A percentile compares a stretch with the other conserved stretches of the same genome.
phyloP scores from a whole-genome alignment of 2,113 vertebrate species.

The Chaetops frenatus region DNA sequence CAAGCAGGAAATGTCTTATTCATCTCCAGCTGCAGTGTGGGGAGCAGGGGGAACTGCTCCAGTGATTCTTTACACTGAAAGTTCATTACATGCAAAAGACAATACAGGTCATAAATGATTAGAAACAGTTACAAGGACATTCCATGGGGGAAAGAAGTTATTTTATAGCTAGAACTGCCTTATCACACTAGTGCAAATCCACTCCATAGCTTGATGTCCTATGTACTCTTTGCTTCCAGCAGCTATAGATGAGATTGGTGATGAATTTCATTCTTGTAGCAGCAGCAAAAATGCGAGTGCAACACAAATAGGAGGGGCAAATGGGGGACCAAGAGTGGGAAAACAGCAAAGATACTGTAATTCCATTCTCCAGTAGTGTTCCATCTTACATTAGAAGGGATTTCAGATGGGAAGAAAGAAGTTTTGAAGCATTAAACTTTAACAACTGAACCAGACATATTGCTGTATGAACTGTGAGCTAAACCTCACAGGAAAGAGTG shows the following conservation, averaged over 20 bases:
- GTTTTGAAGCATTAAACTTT: conserved; percentile 44
- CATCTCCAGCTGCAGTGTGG: background rate
- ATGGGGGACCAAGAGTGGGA: background rate
- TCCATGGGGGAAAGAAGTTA: background rate
- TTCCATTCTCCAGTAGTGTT: background rate
- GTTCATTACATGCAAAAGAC: background rate
- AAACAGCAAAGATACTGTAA: background rate
- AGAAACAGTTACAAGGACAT: background rate
- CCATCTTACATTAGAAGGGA: background rate
- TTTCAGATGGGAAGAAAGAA: background rate
- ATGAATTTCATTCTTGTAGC: conserved; percentile 22
- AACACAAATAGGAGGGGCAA: background rate
- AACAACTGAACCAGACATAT: conserved; percentile 11
- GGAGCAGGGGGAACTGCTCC: background rate
- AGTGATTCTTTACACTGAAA: background rate
- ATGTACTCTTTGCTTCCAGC: background rate
- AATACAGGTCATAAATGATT: background rate
- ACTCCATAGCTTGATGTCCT: background rate
- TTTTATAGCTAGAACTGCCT: background rate
- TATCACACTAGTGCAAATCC: background rate
- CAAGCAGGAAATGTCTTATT: background rate
- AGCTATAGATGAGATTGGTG: background rate
- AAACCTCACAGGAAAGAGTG: background rate
- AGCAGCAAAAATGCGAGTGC: background rate
- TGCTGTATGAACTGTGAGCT: background rate